Evolutionary conservation across 2,113 vertebrate genomes (phyloP).

Genomic region (Tetraodon nigroviridis): DNA sequence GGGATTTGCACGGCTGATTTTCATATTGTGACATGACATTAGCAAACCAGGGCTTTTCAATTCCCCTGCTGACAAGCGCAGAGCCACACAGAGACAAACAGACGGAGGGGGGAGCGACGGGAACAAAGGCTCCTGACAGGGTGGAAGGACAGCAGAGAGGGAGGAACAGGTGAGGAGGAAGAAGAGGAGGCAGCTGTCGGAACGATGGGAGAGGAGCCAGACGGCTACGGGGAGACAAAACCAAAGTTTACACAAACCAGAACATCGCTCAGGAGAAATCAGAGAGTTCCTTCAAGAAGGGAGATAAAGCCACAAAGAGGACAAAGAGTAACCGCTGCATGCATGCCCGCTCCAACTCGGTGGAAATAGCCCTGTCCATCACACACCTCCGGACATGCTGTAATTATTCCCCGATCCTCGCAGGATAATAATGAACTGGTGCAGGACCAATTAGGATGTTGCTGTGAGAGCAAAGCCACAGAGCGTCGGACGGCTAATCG

Average conservation of each 20-base stretch:
- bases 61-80: background rate
- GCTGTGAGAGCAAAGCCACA: conserved; percentile 13
- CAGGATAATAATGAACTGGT: conserved; percentile 41
- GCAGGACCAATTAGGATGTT: conserved; percentile 25
- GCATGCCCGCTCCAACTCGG: conserved; percentile 1
- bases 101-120: too few species aligned
- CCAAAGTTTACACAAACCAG: too few species aligned
- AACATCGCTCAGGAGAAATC: too few species aligned
- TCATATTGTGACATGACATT: conserved; percentile 26
- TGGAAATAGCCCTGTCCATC: conserved; percentile 53
- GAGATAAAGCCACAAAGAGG: too few species aligned
- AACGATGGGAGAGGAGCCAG: too few species aligned
- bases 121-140: too few species aligned
- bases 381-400: conserved; percentile 45
- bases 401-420: conserved; percentile 53
- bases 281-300: conserved; percentile 1
- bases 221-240: too few species aligned
- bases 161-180: too few species aligned
- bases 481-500: conserved; percentile 3
- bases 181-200: too few species aligned
- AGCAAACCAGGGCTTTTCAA: conserved; percentile 6
- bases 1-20: conserved; percentile 24
- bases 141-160: too few species aligned
- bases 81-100: background rate
- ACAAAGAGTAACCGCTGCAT: too few species aligned